These are phyloP conservation scores for Elgaria multicarinata DNA, from an alignment of 2,113 vertebrate species.

Conservation along the genomic window DNA sequence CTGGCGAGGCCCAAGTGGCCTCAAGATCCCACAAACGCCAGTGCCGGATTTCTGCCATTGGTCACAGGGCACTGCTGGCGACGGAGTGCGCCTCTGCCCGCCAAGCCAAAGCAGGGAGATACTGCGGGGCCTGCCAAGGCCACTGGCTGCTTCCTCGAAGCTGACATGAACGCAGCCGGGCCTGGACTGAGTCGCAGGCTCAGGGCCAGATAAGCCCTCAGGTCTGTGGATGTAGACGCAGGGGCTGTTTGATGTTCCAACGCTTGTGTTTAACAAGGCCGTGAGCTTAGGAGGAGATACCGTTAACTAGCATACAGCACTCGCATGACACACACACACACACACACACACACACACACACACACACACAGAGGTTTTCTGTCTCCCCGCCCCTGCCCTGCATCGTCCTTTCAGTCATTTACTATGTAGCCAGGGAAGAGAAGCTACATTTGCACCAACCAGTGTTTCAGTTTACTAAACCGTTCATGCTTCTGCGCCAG, in stretches of 20 bases:
- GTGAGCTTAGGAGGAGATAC: not conserved
- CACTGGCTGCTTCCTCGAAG: conserved; percentile 4
- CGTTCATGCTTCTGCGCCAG: too few relatives aligned
- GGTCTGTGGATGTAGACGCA: not conserved
- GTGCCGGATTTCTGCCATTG: conserved; percentile 1
- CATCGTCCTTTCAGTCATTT: not conserved
- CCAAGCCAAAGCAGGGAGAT: conserved; percentile 26
- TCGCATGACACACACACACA: too few relatives aligned
- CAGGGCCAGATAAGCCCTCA: not conserved
- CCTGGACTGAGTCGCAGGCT: not conserved
- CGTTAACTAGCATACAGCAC: not conserved
- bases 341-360: too few relatives aligned
- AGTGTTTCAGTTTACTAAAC: not conserved
- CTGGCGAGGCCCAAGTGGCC: conserved; percentile 20
- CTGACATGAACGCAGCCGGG: not conserved
- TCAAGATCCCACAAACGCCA: not conserved
- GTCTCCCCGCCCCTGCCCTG: not conserved
- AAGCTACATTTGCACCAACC: not conserved
- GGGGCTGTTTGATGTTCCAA: not conserved
- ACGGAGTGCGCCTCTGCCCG: not conserved
- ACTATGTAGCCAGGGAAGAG: not conserved
- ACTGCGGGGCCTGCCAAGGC: conserved; percentile 4
- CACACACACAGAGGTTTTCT: not conserved
- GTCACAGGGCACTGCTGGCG: conserved; percentile 6
- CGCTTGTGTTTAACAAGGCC: not conserved